Evolutionary conservation across 1,140 invertebrate species (phyloP).

Genomic region (Harpegnathos saltator): DNA sequence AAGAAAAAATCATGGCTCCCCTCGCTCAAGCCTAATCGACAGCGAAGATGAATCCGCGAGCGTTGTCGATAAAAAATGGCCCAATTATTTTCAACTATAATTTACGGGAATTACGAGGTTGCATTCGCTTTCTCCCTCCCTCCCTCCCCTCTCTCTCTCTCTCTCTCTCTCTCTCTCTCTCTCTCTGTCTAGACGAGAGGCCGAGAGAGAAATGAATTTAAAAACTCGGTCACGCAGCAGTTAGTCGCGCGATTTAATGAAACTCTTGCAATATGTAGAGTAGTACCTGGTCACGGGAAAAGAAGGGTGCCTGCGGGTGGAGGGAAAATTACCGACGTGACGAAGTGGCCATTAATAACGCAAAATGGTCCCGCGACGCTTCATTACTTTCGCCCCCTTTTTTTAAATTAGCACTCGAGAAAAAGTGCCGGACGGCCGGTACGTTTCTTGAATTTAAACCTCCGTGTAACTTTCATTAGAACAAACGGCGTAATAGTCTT

Average conservation of each 20-base stretch:
- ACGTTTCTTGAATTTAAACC: constrained; percentile 44
- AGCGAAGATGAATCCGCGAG: too few relatives aligned
- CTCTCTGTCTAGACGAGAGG: neutral
- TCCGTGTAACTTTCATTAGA: constrained; percentile 46
- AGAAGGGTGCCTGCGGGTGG: constrained; percentile 35
- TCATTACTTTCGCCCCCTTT: constrained; percentile 69
- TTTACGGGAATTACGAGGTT: constrained; percentile 31
- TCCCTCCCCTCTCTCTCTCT: too few relatives aligned
- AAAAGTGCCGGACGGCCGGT: constrained; percentile 31
- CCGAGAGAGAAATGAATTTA: constrained; percentile 63
- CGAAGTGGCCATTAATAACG: constrained; percentile 77
- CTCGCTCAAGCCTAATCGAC: too few relatives aligned
- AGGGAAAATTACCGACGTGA: constrained; percentile 67
- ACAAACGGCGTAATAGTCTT: constrained; percentile 43
- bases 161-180: too few relatives aligned
- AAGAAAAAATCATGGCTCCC: too few relatives aligned
- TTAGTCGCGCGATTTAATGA: constrained; percentile 78
- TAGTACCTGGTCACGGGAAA: constrained; percentile 57
- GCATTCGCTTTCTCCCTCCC: neutral
- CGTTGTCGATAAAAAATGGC: neutral
- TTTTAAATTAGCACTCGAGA: constrained; percentile 56
- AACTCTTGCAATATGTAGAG: constrained; percentile 72
- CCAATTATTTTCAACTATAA: constrained; percentile 46
- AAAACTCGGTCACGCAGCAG: constrained; percentile 74
- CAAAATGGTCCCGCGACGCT: constrained; percentile 64